A percentile compares a stretch with the other conserved stretches of the same genome.
These are phyloP conservation scores for Heteromormyrus szaboi DNA, from an alignment of 2,797 vertebrate genomes.

Conservation along the genomic window DNA sequence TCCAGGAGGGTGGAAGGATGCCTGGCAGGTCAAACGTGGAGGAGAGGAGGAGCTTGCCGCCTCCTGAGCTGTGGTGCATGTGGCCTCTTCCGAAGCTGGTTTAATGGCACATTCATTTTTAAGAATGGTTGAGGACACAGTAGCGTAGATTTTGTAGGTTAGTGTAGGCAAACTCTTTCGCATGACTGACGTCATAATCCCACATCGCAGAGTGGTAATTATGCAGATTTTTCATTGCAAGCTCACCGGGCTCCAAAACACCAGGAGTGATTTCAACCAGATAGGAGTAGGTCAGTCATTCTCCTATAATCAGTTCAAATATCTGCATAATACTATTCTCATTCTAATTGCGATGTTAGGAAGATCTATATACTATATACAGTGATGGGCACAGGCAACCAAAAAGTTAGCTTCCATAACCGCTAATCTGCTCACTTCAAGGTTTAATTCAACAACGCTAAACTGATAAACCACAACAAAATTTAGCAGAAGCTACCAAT, in stretches of 20 bases:
- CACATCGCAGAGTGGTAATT: background rate
- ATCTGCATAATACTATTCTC: background rate
- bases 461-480: background rate
- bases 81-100: background rate
- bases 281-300: background rate
- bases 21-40: background rate
- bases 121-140: background rate
- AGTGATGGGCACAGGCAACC: background rate
- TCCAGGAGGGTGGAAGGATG: background rate
- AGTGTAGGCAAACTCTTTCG: background rate
- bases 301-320: background rate
- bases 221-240: background rate
- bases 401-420: background rate
- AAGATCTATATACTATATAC: background rate
- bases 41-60: slow-evolving; percentile 1
- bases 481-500: background rate
- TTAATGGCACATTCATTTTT: background rate
- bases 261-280: background rate
- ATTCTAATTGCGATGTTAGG: background rate
- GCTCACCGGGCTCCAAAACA: background rate
- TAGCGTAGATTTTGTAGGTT: background rate
- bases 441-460: background rate
- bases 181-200: background rate
- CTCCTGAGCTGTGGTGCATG: background rate
- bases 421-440: background rate